These are phyloP conservation scores for Spatulosminthurus flaviceps DNA, from an alignment of 2,888 invertebrate species.

Conservation along the genomic window DNA sequence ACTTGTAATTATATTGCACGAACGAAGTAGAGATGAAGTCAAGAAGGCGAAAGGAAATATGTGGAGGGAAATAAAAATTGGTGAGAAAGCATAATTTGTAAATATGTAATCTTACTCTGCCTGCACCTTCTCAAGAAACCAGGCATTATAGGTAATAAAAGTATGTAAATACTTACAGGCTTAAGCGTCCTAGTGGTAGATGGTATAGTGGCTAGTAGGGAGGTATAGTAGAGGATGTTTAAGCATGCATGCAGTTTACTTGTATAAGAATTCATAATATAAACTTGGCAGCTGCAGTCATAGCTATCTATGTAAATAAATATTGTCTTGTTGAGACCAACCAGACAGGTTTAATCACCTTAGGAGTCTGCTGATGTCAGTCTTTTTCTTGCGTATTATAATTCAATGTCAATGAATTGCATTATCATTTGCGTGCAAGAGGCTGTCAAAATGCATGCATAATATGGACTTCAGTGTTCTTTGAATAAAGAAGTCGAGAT, in stretches of 20 bases:
- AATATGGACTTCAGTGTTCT: background rate
- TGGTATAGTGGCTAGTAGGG: background rate
- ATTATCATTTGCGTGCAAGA: slow-evolving; percentile 2
- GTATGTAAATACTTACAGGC: background rate
- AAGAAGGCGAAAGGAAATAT: slow-evolving; percentile 3
- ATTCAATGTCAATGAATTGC: slow-evolving; percentile 12
- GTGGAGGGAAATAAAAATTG: background rate
- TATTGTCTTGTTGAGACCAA: slow-evolving; percentile 6
- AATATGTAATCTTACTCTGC: too few species aligned
- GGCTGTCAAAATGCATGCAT: background rate
- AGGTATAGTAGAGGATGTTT: background rate
- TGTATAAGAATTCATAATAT: too few species aligned
- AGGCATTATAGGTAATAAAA: too few species aligned
- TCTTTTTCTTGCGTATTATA: background rate
- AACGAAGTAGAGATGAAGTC: too few species aligned
- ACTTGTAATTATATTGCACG: background rate
- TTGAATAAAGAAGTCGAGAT: too few species aligned
- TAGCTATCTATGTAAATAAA: background rate
- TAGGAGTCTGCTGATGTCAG: slow-evolving; percentile 34
- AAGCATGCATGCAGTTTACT: background rate
- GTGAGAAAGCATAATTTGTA: slow-evolving; percentile 11
- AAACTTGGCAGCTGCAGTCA: too few species aligned
- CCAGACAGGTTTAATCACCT: slow-evolving; percentile 40
- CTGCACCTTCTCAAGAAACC: too few species aligned
- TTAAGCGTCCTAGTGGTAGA: background rate